These are phyloP conservation scores for Pollachius pollachius DNA, from an alignment of 2,113 vertebrate species.

Conservation along the genomic window DNA sequence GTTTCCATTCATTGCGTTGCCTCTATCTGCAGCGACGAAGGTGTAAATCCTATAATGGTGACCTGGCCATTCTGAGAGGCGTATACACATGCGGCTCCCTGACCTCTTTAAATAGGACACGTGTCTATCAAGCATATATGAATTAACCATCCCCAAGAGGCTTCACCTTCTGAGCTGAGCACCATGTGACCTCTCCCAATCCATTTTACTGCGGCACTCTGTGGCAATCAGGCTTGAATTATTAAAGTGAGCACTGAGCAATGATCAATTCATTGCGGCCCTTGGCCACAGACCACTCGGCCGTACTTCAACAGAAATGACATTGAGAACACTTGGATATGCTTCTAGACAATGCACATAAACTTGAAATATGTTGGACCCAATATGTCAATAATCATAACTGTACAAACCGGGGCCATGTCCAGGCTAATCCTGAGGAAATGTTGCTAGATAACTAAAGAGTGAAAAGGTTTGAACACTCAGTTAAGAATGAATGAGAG, in stretches of 20 bases:
- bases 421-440: slow-evolving; percentile 62
- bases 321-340: slow-evolving; percentile 71
- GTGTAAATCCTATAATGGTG: slow-evolving; percentile 59
- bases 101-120: slow-evolving; percentile 88
- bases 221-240: slow-evolving; percentile 79
- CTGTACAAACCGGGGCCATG: slow-evolving; percentile 66
- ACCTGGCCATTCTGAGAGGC: slow-evolving; percentile 69
- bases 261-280: slow-evolving; percentile 76
- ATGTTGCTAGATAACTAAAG: slow-evolving; percentile 50
- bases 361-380: slow-evolving; percentile 74
- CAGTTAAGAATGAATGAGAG: slow-evolving; percentile 17
- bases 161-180: slow-evolving; percentile 82
- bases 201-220: slow-evolving; percentile 76
- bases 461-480: slow-evolving; percentile 35
- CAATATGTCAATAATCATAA: slow-evolving; percentile 76
- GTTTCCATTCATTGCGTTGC: background rate
- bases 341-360: slow-evolving; percentile 76
- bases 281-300: slow-evolving; percentile 48
- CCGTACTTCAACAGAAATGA: slow-evolving; percentile 69
- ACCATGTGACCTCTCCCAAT: slow-evolving; percentile 75
- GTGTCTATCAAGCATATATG: slow-evolving; percentile 90
- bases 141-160: slow-evolving; percentile 88
- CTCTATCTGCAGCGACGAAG: slow-evolving; percentile 46
- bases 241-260: slow-evolving; percentile 76
- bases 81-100: slow-evolving; percentile 76